Conservation (phyloP, 2,888 invertebrate genomes). For the Hirtodrosophila alboralis region DNA sequence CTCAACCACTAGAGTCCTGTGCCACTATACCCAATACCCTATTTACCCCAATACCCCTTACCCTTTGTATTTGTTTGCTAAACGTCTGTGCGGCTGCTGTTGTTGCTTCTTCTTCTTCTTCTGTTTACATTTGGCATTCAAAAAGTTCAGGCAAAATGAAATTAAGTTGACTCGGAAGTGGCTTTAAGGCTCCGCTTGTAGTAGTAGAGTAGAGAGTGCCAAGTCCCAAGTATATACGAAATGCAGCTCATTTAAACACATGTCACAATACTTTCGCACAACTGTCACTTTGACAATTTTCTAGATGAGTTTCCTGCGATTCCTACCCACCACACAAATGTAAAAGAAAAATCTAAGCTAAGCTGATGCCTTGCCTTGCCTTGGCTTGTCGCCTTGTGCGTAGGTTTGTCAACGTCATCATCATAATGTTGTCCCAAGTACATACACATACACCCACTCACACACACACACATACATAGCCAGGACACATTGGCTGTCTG, state of each 20-base stretch:
- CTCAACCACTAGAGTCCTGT: no score
- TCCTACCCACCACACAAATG: slow-evolving; percentile 26
- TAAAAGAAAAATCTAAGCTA: slow-evolving; percentile 53
- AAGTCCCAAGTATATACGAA: slow-evolving; percentile 33
- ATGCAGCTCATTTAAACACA: slow-evolving; percentile 80
- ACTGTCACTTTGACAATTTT: slow-evolving; percentile 80
- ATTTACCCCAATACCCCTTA: background rate
- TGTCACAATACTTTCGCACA: slow-evolving; percentile 79
- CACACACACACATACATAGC: slow-evolving; percentile 3
- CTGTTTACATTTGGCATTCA: slow-evolving; percentile 60
- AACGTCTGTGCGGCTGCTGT: slow-evolving; percentile 56
- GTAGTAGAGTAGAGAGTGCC: background rate
- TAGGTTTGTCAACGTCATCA: slow-evolving; percentile 77
- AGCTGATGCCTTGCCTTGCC: slow-evolving; percentile 43
- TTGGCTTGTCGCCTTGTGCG: slow-evolving; percentile 49
- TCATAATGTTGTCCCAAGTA: slow-evolving; percentile 50
- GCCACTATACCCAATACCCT: background rate
- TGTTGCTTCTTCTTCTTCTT: slow-evolving; percentile 5
- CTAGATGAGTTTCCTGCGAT: slow-evolving; percentile 78
- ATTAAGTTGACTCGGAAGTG: slow-evolving; percentile 57
- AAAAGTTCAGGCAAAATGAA: slow-evolving; percentile 66
- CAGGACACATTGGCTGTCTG: slow-evolving; percentile 19
- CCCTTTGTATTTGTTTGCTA: slow-evolving; percentile 56
- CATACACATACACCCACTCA: slow-evolving; percentile 9
- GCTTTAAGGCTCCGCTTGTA: slow-evolving; percentile 52